Evolutionary conservation across 2,888 invertebrate species (phyloP).

Genomic region (Automeris io): DNA sequence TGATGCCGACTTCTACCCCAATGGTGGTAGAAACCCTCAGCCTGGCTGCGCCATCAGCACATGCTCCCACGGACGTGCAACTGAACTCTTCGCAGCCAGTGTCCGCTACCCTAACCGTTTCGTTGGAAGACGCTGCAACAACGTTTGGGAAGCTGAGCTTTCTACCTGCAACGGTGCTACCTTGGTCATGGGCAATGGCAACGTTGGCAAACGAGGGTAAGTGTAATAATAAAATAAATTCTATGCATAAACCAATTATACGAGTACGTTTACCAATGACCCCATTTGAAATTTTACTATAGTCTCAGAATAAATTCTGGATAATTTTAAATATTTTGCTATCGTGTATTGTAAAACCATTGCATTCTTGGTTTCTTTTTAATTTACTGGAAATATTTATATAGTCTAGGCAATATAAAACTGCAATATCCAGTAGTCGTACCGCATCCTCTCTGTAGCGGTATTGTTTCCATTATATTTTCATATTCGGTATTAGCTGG

Average conservation of each 20-base stretch:
- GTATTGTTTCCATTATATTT: no score
- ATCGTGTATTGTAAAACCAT: no score
- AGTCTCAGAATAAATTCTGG: no score
- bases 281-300: no score
- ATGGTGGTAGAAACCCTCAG: constrained; percentile 45
- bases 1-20: constrained; percentile 49
- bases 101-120: constrained; percentile 39
- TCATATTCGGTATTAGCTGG: no score
- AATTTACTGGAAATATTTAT: no score
- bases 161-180: constrained; percentile 26
- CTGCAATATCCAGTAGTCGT: no score
- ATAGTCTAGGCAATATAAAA: no score
- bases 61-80: constrained; percentile 46
- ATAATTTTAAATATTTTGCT: no score
- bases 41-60: constrained; percentile 44
- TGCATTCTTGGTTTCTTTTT: no score
- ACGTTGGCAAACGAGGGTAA: constrained; percentile 40
- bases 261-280: not conserved
- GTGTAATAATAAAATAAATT: constrained; percentile 8
- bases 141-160: constrained; percentile 26
- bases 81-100: constrained; percentile 39
- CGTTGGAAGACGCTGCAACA: constrained; percentile 33
- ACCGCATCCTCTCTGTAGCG: no score
- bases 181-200: constrained; percentile 42
- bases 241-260: no score